phyloP scores from a whole-genome alignment of 1,140 invertebrate species.

The Belonocnema kinseyi region DNA sequence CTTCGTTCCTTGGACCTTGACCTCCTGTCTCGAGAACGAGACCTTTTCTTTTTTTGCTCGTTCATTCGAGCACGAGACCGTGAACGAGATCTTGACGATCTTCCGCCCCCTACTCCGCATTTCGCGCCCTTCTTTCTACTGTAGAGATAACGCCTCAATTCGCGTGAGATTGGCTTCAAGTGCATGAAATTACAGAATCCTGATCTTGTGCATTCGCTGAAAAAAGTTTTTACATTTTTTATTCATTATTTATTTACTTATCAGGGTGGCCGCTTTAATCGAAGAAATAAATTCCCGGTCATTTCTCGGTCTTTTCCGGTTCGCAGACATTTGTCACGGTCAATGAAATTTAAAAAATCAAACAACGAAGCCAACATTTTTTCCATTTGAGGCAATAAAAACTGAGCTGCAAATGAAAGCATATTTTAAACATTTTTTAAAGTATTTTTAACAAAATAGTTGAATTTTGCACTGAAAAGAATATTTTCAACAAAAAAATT shows the following conservation, averaged over 20 bases:
- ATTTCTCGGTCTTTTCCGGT: no score
- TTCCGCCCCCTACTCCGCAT: constrained; percentile 49
- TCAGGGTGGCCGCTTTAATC: no score
- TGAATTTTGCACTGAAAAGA: no score
- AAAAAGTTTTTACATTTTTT: constrained; percentile 51
- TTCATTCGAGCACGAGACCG: constrained; percentile 52
- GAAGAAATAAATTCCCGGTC: no score
- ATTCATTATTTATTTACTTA: neutral
- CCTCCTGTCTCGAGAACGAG: constrained; percentile 69
- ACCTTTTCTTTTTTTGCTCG: constrained; percentile 69
- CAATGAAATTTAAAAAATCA: no score
- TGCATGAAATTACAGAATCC: constrained; percentile 99
- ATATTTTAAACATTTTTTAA: no score
- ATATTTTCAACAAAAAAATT: no score
- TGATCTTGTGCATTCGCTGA: constrained; percentile 94
- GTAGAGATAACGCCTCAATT: constrained; percentile 85
- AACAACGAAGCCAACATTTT: no score
- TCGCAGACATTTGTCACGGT: no score
- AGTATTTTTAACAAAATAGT: no score
- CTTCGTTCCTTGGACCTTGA: constrained; percentile 67
- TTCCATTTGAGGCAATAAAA: no score
- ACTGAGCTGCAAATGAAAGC: no score
- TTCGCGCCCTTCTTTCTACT: constrained; percentile 73
- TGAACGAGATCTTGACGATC: constrained; percentile 64
- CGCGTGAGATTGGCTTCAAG: constrained; percentile 97